Conservation (phyloP, 2,797 vertebrate genomes). For the Pseudomugil gertrudae region DNA sequence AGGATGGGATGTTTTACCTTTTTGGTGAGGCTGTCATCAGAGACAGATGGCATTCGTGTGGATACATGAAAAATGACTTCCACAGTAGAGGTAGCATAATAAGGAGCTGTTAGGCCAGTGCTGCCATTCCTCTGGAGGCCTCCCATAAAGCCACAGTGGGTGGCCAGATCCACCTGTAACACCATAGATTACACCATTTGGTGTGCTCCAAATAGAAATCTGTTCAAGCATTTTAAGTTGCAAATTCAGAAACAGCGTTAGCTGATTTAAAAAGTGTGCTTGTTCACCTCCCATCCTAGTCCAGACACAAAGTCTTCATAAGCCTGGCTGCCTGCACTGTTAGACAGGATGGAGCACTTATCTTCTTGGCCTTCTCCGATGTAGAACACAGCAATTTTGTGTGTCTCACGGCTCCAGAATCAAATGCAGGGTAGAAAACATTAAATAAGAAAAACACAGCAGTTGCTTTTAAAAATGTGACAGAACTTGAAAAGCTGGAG, state of each 20-base stretch:
- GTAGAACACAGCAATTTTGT: constrained; percentile 98
- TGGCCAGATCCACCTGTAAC: constrained; percentile 91
- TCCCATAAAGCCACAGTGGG: constrained; percentile 98
- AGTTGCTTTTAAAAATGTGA: neutral
- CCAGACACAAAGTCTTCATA: constrained; percentile 98
- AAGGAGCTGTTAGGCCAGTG: constrained; percentile 95
- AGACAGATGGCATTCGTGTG: constrained; percentile 95
- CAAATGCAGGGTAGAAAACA: constrained; percentile 12
- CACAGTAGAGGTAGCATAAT: constrained; percentile 96
- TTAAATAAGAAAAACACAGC: constrained; percentile 6
- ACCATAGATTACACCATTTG: constrained; percentile 9
- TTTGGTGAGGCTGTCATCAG: constrained; percentile 95
- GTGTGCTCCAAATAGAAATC: neutral
- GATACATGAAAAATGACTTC: constrained; percentile 99
- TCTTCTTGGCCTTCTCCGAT: constrained; percentile 98
- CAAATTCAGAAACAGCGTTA: neutral
- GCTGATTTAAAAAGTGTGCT: constrained; percentile 17
- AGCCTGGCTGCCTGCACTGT: constrained; percentile 91
- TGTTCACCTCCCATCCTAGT: constrained; percentile 95
- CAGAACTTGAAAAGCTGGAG: constrained; percentile 24
- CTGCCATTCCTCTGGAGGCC: constrained; percentile 98
- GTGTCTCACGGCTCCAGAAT: constrained; percentile 90
- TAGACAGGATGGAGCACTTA: constrained; percentile 96
- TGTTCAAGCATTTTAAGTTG: neutral
- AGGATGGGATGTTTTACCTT: constrained; percentile 82